Percentiles rank a stretch among this genome's conserved stretches.
These are phyloP conservation scores for Chaitophorus viminalis DNA, from an alignment of 2,888 invertebrate genomes.

Conservation along the genomic window DNA sequence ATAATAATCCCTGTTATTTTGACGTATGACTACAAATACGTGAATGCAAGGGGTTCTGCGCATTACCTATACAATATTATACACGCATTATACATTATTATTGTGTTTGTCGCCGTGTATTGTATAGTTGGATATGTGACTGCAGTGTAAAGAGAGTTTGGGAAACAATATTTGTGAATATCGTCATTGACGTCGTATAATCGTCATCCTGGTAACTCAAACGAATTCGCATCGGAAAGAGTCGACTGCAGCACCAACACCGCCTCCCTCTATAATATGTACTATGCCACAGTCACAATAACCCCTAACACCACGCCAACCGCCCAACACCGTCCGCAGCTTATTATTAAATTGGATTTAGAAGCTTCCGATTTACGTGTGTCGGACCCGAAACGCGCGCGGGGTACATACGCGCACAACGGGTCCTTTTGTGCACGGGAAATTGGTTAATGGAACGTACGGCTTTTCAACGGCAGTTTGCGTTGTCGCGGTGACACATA, in stretches of 20 bases:
- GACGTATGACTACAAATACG: not conserved
- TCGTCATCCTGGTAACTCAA: not conserved
- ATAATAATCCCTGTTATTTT: not conserved
- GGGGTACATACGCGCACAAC: conserved; percentile 10
- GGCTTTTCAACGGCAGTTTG: conserved; percentile 47
- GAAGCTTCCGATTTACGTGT: conserved; percentile 49
- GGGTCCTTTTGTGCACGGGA: conserved; percentile 38
- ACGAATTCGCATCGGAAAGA: not conserved
- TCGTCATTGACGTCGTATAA: not conserved
- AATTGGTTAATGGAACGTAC: conserved; percentile 57
- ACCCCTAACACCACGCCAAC: not conserved
- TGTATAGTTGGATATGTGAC: not conserved
- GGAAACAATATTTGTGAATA: conserved; percentile 16
- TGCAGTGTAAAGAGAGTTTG: not conserved
- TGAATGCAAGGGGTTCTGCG: not conserved
- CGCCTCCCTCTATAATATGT: no score
- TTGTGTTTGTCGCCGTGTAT: not conserved
- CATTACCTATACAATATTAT: no score
- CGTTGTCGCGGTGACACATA: not conserved
- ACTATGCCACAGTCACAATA: not conserved
- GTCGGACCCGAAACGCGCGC: conserved; percentile 12
- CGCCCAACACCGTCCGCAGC: not conserved
- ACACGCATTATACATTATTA: no score
- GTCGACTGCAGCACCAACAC: not conserved
- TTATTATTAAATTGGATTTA: conserved; percentile 48